Evolutionary conservation across 2,888 invertebrate species (phyloP), one percentile per base, ranked within the genome.

Genomic region (Yponomeuta evonymella): DNA sequence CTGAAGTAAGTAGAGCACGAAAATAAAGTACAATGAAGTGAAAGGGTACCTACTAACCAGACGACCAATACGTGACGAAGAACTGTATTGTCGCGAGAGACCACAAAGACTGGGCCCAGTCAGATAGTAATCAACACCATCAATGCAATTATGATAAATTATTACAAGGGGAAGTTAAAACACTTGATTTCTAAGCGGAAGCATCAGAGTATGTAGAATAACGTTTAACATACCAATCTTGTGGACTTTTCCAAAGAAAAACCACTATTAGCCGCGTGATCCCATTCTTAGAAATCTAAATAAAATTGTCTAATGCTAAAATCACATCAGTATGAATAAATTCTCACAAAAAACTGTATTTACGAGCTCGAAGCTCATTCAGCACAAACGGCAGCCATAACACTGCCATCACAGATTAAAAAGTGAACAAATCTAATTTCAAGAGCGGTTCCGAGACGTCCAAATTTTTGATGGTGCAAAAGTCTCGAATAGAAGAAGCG

Each of bases 1-100:
- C 79, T 81, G 78, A 77, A 85, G 77, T 89, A 92, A 90, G 91
- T 92, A 87, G 91, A 92, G 90, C 91, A 92, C 89, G 86, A 88
- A 89, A 89, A 85, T 86, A 86, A 80, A 85, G 85, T 85, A 72
- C 67, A 70, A 86, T 87, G 85, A 92, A 91, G 91, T 92, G 91
- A 92, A 92, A 92, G 91, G 91, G 86, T 87, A 83, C 83, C 82
- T 77, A 86, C 83, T 58, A 15, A 72, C 72, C 70, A 75, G 43
- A 74, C 73, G 70, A 70, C 70, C 73, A 70, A 73, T 73, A 72
- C 70, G 72, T 69, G 71, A 71, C 73, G 33, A 65, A 11, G 33
- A 65, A 29, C 65, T 72, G 43, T 43, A 73, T 73, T 73, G 72
- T 73, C 62, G 67, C 10, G 33, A 23, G 1, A 12, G 30, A 65